These are phyloP conservation scores for Champsocephalus gunnari DNA, from an alignment of 2,797 vertebrate species.

Conservation along the genomic window DNA sequence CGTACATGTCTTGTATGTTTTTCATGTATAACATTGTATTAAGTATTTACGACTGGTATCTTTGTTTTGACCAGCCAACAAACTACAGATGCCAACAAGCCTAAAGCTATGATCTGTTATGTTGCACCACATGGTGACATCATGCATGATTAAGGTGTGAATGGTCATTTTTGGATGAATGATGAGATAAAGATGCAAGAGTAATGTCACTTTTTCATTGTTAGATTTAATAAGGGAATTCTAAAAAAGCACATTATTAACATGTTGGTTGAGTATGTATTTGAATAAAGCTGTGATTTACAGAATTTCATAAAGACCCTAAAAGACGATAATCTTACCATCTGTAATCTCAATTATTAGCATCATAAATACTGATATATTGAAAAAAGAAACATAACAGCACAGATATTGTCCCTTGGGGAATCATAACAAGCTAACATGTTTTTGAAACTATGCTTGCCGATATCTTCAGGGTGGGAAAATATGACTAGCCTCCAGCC, in stretches of 20 bases:
- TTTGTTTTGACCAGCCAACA: no score
- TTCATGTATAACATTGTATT: no score
- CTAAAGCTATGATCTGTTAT: no score
- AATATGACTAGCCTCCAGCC: slow-evolving; percentile 26
- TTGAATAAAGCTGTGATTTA: slow-evolving; percentile 1
- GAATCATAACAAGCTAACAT: not conserved
- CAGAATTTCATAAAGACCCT: not conserved
- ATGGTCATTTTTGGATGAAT: not conserved
- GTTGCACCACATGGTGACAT: no score
- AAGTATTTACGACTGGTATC: no score
- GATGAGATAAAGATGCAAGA: not conserved
- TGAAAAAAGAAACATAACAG: not conserved
- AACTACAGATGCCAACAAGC: no score
- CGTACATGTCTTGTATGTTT: no score
- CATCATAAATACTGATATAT: not conserved
- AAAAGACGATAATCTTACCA: not conserved
- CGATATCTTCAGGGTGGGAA: slow-evolving; percentile 21
- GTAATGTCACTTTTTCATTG: not conserved
- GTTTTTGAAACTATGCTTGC: slow-evolving; percentile 6
- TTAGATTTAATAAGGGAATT: not conserved
- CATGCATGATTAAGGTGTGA: no score
- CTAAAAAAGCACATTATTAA: not conserved
- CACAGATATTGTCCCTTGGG: not conserved
- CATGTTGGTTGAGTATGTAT: not conserved
- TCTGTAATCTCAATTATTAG: not conserved